Evolutionary conservation across 1,140 invertebrate genomes (phyloP), one percentile per base, ranked within the genome.

Genomic region (Pogonomyrmex barbatus): DNA sequence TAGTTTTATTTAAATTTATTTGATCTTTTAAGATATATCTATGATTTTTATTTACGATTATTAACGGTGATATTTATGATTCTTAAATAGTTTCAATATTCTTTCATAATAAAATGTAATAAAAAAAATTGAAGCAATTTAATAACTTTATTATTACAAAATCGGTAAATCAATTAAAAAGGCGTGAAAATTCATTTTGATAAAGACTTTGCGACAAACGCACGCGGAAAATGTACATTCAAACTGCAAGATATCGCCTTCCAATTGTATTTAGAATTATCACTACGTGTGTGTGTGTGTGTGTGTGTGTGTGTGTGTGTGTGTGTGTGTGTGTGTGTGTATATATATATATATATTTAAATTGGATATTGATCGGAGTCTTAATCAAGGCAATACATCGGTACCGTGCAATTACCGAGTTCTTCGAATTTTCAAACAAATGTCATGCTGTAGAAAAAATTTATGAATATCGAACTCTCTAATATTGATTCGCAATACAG

Each of bases 271-370:
- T 65, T 42, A 65, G 45, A 78, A 50, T 78, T 36, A 65, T 36
- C 45, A 24, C 24, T 24, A 24, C 0, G 24, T 24, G 24, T 24
- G 24, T 0, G 24, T 24, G 24, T 24, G 17, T 36, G 58, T n/a
- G n/a, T n/a, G n/a, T n/a, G n/a, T n/a, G n/a, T n/a, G n/a, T n/a
- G n/a, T n/a, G n/a, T n/a, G n/a, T n/a, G n/a, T n/a, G n/a, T n/a
- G n/a, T n/a, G n/a, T n/a, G n/a, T n/a, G n/a, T n/a, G n/a, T n/a
- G n/a, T n/a, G n/a, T n/a, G n/a, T n/a, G n/a, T n/a, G 17, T 8
- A 30, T 63, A 45, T 65, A 65, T 30, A 65, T 78, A 65, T 78
- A 78, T 77, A 78, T 63, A 63, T 78, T 47, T 45, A 47, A 78
- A 65, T 65, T 36, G 58, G 12, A 65, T 65, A 78, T 78, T 65